phyloP scores from a whole-genome alignment of 2,113 vertebrate genomes.

The Petrocephalus microphthalmus region DNA sequence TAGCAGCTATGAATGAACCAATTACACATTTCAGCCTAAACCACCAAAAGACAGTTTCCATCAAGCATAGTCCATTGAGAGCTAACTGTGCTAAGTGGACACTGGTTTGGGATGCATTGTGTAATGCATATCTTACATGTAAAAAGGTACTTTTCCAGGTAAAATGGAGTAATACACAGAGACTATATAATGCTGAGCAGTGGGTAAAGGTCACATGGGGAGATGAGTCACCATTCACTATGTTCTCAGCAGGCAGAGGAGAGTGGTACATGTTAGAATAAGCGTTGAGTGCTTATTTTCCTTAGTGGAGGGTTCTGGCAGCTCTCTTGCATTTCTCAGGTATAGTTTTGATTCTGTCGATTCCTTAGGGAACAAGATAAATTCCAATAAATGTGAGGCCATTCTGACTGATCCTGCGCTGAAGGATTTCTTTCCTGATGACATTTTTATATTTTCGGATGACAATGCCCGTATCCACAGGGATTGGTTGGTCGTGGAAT shows the following conservation, averaged over 20 bases:
- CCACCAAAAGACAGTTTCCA: background rate
- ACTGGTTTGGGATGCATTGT: background rate
- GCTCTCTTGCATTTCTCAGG: background rate
- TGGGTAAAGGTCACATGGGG: background rate
- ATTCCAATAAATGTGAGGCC: background rate
- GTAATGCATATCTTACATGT: background rate
- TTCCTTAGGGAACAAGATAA: background rate
- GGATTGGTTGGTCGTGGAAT: background rate
- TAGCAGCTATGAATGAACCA: background rate
- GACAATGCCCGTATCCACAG: background rate
- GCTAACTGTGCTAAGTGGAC: background rate
- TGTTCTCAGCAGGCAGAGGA: background rate
- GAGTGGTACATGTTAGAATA: background rate
- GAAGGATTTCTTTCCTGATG: slow-evolving; percentile 3
- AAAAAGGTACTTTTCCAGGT: background rate
- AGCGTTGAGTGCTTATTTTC: background rate
- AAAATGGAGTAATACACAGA: background rate
- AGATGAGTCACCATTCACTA: background rate
- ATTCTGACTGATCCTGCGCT: background rate
- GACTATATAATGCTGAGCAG: background rate
- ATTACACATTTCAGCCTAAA: background rate
- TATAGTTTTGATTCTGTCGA: background rate
- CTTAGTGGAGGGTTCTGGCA: background rate
- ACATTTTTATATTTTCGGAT: slow-evolving; percentile 1
- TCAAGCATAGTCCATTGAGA: background rate